Percentiles rank a stretch among this genome's conserved stretches.
Conservation (phyloP, 2,113 vertebrate species). For the Eulemur rufifrons region DNA sequence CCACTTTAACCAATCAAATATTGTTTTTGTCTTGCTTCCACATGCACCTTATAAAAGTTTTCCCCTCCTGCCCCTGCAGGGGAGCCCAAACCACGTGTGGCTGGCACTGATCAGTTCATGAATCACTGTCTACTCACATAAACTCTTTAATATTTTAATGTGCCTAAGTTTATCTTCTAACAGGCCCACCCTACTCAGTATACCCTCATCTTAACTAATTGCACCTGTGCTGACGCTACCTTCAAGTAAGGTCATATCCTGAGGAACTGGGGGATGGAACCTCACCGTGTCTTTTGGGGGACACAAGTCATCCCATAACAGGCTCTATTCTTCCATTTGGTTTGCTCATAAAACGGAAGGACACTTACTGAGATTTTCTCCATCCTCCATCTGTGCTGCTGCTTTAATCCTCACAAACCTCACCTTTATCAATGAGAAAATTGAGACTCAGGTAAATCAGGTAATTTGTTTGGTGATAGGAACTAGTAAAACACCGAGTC, state of each 20-base stretch:
- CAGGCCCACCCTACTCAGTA: neutral
- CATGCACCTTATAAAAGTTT: neutral
- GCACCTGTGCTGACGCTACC: neutral
- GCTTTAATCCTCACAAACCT: neutral
- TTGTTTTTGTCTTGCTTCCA: neutral
- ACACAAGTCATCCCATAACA: neutral
- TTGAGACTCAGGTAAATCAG: neutral
- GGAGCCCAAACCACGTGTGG: neutral
- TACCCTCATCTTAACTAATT: neutral
- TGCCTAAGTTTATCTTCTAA: neutral
- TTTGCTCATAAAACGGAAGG: neutral
- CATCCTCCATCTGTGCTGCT: neutral
- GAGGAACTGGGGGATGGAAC: neutral
- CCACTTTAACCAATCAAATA: neutral
- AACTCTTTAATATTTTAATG: neutral
- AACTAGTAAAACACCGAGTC: neutral
- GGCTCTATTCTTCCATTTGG: neutral
- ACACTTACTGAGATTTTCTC: rapidly evolving
- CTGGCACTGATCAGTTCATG: neutral
- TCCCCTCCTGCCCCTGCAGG: neutral
- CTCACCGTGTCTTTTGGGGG: neutral
- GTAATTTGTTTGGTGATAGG: neutral
- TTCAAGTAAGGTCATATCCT: neutral
- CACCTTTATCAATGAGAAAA: neutral
- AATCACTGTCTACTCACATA: neutral